These are phyloP conservation scores for Ormyrus thymus DNA, from an alignment of 2,888 invertebrate genomes.

Conservation along the genomic window DNA sequence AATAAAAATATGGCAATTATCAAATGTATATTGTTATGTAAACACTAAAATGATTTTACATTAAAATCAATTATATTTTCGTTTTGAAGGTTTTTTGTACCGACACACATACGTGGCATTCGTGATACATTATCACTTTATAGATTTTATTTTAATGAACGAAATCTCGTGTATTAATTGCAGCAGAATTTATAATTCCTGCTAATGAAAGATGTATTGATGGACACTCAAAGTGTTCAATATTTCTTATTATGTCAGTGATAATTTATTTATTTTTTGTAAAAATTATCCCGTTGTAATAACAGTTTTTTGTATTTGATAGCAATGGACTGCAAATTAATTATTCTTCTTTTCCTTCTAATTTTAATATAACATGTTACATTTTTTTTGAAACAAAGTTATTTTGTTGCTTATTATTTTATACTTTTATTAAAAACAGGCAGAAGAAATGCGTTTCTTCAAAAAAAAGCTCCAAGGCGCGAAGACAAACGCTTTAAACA, in stretches of 20 bases:
- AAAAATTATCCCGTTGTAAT: constrained; percentile 25
- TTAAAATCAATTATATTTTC: constrained; percentile 54
- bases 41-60: constrained; percentile 54
- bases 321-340: constrained; percentile 15
- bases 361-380: constrained; percentile 5
- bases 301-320: constrained; percentile 16
- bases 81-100: constrained; percentile 52
- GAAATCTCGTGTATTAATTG: constrained; percentile 23
- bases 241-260: constrained; percentile 45
- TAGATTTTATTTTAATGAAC: constrained; percentile 47
- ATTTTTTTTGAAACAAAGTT: constrained; percentile 12
- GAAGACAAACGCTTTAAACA: constrained; percentile 52
- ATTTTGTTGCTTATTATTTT: constrained; percentile 22
- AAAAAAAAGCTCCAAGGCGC: constrained; percentile 41
- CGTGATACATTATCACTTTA: constrained; percentile 42
- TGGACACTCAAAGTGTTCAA: constrained; percentile 27
- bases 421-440: constrained; percentile 29
- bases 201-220: constrained; percentile 23
- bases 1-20: constrained; percentile 49
- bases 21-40: constrained; percentile 50
- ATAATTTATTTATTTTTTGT: constrained; percentile 47
- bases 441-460: background rate
- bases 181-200: constrained; percentile 46
- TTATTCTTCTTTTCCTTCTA: constrained; percentile 15
- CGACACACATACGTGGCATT: constrained; percentile 34